A percentile compares a stretch with the other conserved stretches of the same genome.
phyloP scores from a whole-genome alignment of 2,797 vertebrate species.

The Thripadectes ignobilis region DNA sequence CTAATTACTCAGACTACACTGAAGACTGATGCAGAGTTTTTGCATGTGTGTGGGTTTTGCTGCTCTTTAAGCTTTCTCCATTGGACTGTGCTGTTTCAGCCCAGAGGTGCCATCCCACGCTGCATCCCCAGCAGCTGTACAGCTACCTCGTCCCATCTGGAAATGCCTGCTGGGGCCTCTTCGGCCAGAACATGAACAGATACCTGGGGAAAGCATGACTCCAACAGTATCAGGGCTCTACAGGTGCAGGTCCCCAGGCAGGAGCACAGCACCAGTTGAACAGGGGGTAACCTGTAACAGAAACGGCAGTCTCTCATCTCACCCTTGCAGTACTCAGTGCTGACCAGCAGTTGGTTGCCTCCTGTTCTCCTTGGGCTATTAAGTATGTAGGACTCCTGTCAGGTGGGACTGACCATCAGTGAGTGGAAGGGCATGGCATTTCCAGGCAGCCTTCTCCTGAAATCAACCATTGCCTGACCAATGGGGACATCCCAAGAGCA shows the following conservation, averaged over 20 bases:
- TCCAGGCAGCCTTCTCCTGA: background rate
- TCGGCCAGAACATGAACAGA: background rate
- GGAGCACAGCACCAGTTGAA: background rate
- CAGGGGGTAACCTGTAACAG: background rate
- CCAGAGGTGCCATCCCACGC: rapidly evolving
- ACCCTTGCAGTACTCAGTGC: rapidly evolving
- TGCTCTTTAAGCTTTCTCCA: background rate
- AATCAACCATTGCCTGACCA: background rate
- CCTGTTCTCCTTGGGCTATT: background rate
- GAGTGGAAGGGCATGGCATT: background rate
- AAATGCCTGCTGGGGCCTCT: background rate
- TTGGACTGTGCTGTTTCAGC: background rate
- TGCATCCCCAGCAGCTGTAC: background rate
- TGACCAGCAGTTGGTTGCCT: background rate
- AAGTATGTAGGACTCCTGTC: background rate
- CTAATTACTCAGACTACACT: slow-evolving; percentile 26
- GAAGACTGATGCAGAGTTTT: background rate
- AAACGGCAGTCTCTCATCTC: background rate
- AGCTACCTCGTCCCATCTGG: rapidly evolving
- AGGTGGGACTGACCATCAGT: background rate
- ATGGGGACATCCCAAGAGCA: no score
- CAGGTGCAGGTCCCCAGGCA: background rate
- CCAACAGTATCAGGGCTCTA: background rate
- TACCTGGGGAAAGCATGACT: background rate
- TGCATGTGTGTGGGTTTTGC: background rate